Evolutionary conservation across 2,888 invertebrate genomes (phyloP).

Genomic region (Schizotus pectinicornis): DNA sequence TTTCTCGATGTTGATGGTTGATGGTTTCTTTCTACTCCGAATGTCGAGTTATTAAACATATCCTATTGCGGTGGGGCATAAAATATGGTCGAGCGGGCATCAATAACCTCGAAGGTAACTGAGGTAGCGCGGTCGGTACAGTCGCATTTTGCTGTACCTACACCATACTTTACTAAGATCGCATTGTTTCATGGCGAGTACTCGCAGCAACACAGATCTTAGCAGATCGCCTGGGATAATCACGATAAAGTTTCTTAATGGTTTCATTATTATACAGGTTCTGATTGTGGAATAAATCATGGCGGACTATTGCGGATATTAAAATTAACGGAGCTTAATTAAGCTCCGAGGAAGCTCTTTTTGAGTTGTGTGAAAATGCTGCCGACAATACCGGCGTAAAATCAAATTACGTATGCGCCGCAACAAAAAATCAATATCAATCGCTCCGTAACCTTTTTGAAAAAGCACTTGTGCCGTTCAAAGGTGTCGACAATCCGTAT

Average conservation of each 20-base stretch:
- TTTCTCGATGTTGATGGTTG: too few relatives aligned
- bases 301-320: constrained; percentile 42
- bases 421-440: constrained; percentile 24
- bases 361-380: constrained; percentile 2
- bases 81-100: constrained; percentile 5
- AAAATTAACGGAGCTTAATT: constrained; percentile 44
- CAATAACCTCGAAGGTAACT: constrained; percentile 14
- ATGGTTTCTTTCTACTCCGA: too few relatives aligned
- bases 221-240: constrained; percentile 47
- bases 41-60: too few relatives aligned
- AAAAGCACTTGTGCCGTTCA: constrained; percentile 25
- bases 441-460: constrained; percentile 18
- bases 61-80: too few relatives aligned
- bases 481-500: constrained; percentile 51
- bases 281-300: constrained; percentile 46
- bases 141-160: constrained; percentile 2
- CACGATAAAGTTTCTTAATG: constrained; percentile 49
- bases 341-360: constrained; percentile 18
- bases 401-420: constrained; percentile 2
- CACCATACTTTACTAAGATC: constrained; percentile 39
- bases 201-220: constrained; percentile 34
- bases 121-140: constrained; percentile 6
- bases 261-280: constrained; percentile 51
- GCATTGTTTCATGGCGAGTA: constrained; percentile 40
- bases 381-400: not conserved